A percentile compares a stretch with the other conserved stretches of the same genome.
Evolutionary conservation across 2,113 vertebrate genomes (phyloP).

Genomic region (Amphiprion ocellaris): DNA sequence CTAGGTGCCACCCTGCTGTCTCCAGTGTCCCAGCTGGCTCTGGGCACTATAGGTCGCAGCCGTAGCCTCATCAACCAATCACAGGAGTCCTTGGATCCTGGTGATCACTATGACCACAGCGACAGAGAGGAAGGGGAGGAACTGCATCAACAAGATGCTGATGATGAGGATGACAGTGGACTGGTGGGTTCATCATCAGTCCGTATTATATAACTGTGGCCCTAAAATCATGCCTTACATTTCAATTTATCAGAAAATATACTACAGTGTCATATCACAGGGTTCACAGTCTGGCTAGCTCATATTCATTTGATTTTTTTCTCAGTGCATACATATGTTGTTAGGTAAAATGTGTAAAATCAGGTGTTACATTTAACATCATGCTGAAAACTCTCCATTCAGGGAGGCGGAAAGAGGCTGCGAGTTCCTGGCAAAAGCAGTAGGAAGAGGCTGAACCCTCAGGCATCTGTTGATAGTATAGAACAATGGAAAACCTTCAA

Average conservation of each 20-base stretch:
- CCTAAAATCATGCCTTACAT: neutral
- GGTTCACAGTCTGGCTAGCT: no score
- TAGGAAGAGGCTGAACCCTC: constrained; percentile 90
- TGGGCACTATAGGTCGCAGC: constrained; percentile 86
- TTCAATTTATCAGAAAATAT: no score
- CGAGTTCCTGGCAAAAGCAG: constrained; percentile 88
- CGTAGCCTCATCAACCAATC: constrained; percentile 85
- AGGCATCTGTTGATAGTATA: constrained; percentile 88
- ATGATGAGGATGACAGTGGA: constrained; percentile 89
- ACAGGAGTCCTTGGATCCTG: constrained; percentile 85
- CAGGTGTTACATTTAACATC: no score
- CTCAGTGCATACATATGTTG: no score
- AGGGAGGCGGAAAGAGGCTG: constrained; percentile 85
- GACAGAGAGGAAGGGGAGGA: constrained; percentile 82
- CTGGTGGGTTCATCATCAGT: constrained; percentile 74
- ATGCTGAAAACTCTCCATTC: constrained; percentile 22
- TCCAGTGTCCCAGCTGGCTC: constrained; percentile 84
- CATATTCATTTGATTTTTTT: no score
- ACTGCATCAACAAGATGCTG: constrained; percentile 86
- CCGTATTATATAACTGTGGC: neutral
- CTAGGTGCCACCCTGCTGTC: constrained; percentile 85
- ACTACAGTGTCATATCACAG: no score
- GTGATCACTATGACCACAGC: constrained; percentile 85
- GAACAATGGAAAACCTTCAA: constrained; percentile 88
- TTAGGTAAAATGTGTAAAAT: no score